Evolutionary conservation across 2,113 vertebrate species (phyloP).

Genomic region (Platysteira castanea): DNA sequence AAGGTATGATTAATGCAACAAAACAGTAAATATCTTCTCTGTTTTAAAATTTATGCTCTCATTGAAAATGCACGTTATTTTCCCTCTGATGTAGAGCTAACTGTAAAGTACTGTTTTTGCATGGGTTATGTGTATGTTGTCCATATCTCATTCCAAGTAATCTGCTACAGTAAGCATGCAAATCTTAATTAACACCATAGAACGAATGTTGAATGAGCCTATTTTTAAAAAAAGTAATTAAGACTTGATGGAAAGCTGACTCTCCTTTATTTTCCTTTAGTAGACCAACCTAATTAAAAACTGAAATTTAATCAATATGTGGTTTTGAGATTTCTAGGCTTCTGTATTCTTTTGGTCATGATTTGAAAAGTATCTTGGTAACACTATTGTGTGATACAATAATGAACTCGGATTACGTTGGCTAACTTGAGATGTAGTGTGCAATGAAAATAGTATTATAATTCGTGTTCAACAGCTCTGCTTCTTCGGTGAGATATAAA

Average conservation of each 20-base stretch:
- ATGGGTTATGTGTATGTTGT: background rate
- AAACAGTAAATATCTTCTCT: background rate
- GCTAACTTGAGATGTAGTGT: background rate
- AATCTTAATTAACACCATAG: background rate
- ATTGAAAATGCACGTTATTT: background rate
- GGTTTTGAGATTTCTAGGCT: background rate
- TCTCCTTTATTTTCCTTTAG: background rate
- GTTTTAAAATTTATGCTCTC: background rate
- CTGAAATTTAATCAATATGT: background rate
- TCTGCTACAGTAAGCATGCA: background rate
- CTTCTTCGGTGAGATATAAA: background rate
- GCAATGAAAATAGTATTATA: background rate
- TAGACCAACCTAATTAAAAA: conserved; percentile 15
- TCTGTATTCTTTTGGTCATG: background rate
- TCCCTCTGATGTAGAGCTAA: background rate
- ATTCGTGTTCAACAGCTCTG: background rate
- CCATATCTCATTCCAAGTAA: background rate
- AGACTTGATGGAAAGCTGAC: background rate
- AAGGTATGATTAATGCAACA: background rate
- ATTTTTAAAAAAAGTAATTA: background rate
- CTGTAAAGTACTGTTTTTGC: background rate
- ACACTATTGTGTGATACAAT: background rate
- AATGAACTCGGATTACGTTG: background rate
- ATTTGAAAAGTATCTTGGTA: background rate
- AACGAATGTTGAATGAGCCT: background rate